Conservation (phyloP, 2,113 vertebrate species). For the Nymphicus hollandicus region DNA sequence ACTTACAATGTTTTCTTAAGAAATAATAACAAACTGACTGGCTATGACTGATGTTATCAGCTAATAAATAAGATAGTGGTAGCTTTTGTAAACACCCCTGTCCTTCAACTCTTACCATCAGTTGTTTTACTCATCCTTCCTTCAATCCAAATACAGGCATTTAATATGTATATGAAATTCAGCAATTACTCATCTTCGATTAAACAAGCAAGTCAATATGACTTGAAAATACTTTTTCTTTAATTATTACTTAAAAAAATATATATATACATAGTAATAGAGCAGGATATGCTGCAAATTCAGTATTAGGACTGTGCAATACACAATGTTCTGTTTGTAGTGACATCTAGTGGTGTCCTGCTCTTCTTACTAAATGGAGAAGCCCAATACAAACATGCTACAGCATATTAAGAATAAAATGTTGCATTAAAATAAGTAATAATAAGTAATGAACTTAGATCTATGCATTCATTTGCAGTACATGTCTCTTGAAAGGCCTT, state of each 20-base stretch:
- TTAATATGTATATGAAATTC: background rate
- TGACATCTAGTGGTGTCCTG: slow-evolving; percentile 74
- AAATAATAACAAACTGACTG: slow-evolving; percentile 54
- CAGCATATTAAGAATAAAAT: background rate
- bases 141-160: background rate
- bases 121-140: background rate
- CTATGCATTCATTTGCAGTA: background rate
- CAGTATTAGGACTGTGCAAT: background rate
- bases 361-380: background rate
- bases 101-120: background rate
- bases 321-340: slow-evolving; percentile 69
- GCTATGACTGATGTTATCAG: background rate
- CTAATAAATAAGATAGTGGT: slow-evolving; percentile 56
- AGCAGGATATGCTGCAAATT: background rate
- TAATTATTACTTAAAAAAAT: background rate
- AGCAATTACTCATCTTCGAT: background rate
- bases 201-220: background rate
- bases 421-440: background rate
- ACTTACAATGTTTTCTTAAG: slow-evolving; percentile 56
- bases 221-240: background rate
- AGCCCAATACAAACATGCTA: background rate
- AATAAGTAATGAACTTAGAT: background rate
- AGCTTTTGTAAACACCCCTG: slow-evolving; percentile 42
- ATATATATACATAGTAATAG: background rate
- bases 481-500: background rate